Conservation (phyloP, 2,797 vertebrate species). For the Anableps anableps region DNA sequence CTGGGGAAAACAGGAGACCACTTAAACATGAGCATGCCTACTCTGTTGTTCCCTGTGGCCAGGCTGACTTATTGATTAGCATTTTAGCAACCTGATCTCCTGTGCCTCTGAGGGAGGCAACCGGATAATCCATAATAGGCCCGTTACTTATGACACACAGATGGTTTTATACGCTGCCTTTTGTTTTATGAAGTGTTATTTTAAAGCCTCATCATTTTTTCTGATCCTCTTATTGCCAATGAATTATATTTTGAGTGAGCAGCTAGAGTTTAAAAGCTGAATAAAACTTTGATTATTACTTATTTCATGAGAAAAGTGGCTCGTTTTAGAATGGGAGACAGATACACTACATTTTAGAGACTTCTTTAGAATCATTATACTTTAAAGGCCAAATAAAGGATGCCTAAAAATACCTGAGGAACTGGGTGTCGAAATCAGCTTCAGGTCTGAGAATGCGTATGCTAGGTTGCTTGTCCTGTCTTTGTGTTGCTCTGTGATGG, state of each 20-base stretch:
- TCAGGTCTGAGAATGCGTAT: not conserved
- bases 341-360: not conserved
- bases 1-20: conserved; percentile 45
- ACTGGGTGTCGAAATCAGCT: not conserved
- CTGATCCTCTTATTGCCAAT: not conserved
- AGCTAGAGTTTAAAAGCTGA: not conserved
- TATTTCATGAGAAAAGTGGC: too few species aligned
- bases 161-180: not conserved
- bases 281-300: not conserved
- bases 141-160: not conserved
- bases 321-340: not conserved
- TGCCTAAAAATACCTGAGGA: not conserved
- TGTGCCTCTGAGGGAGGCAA: conserved; percentile 21
- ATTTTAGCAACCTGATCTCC: conserved; percentile 42
- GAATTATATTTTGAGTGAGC: not conserved
- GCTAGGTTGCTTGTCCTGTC: not conserved
- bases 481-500: too few species aligned
- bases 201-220: not conserved
- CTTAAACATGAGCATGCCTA: conserved; percentile 39
- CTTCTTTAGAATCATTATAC: not conserved
- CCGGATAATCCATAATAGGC: conserved; percentile 7
- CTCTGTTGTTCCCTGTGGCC: conserved; percentile 39
- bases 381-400: not conserved
- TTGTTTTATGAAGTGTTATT: not conserved
- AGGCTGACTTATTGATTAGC: conserved; percentile 62